Evolutionary conservation across 2,113 vertebrate genomes (phyloP).

Genomic region (Hyperoodon ampullatus): DNA sequence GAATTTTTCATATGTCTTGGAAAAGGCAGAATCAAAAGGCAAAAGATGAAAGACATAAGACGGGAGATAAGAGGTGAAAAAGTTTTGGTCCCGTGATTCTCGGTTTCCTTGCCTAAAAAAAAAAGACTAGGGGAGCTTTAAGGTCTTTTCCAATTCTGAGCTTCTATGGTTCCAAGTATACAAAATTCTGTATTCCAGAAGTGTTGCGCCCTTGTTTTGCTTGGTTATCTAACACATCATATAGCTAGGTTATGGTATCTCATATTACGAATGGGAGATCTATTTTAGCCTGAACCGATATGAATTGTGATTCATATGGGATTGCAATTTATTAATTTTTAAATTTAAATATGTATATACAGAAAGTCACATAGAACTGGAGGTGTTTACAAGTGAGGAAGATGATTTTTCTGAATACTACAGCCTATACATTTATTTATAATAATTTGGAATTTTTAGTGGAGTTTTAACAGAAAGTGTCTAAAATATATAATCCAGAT

Average conservation of each 20-base stretch:
- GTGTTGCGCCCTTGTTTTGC: background rate
- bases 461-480: background rate
- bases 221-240: background rate
- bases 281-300: background rate
- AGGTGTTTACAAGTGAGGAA: background rate
- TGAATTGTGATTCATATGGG: background rate
- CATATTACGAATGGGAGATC: background rate
- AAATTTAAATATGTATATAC: background rate
- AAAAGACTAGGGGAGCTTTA: background rate
- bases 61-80: background rate
- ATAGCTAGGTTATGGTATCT: background rate
- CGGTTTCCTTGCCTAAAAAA: background rate
- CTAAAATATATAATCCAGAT: constrained; percentile 37
- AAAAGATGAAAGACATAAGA: background rate
- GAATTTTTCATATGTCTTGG: background rate
- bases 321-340: background rate
- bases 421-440: background rate
- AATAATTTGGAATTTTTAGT: constrained; percentile 63
- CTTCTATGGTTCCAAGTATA: background rate
- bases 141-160: background rate
- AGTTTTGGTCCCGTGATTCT: background rate
- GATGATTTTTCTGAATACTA: background rate
- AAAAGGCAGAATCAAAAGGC: background rate
- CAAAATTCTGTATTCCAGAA: background rate
- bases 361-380: background rate